Evolutionary conservation across 2,113 vertebrate genomes (phyloP).

Genomic region (Aptenodytes forsteri): DNA sequence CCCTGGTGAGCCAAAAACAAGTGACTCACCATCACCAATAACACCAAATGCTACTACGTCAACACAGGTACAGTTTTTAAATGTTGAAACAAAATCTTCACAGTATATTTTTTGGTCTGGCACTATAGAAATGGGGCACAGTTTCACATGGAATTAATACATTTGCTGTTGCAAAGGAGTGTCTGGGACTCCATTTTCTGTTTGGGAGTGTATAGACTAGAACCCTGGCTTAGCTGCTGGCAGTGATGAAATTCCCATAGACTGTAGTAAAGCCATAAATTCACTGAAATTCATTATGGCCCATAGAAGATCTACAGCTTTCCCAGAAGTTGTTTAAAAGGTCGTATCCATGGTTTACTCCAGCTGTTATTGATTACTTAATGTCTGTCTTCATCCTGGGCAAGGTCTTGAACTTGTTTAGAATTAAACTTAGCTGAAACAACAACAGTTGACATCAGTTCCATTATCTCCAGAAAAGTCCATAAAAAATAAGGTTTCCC

Average conservation of each 20-base stretch:
- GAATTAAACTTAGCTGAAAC: not conserved
- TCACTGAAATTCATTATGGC: not conserved
- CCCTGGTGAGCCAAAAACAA: slow-evolving; percentile 82
- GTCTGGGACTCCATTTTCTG: not conserved
- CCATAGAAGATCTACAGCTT: not conserved
- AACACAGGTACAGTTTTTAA: slow-evolving; percentile 70
- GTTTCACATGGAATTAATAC: not conserved
- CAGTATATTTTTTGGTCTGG: not conserved
- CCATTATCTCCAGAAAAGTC: not conserved
- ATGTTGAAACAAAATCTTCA: not conserved
- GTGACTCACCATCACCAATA: slow-evolving; percentile 80
- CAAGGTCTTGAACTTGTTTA: slow-evolving; percentile 18
- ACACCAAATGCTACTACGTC: slow-evolving; percentile 62
- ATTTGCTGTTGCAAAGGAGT: not conserved
- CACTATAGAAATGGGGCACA: not conserved
- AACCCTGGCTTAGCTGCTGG: not conserved
- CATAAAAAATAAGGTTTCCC: not conserved
- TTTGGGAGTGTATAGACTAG: not conserved
- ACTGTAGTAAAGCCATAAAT: not conserved
- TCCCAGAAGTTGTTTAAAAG: slow-evolving; percentile 6
- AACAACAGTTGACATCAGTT: not conserved
- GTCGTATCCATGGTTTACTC: not conserved
- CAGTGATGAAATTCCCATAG: not conserved
- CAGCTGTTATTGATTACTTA: slow-evolving; percentile 19
- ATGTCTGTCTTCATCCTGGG: slow-evolving; percentile 1